These are phyloP conservation scores for Perccottus glenii DNA, from an alignment of 2,113 vertebrate species.

Conservation along the genomic window DNA sequence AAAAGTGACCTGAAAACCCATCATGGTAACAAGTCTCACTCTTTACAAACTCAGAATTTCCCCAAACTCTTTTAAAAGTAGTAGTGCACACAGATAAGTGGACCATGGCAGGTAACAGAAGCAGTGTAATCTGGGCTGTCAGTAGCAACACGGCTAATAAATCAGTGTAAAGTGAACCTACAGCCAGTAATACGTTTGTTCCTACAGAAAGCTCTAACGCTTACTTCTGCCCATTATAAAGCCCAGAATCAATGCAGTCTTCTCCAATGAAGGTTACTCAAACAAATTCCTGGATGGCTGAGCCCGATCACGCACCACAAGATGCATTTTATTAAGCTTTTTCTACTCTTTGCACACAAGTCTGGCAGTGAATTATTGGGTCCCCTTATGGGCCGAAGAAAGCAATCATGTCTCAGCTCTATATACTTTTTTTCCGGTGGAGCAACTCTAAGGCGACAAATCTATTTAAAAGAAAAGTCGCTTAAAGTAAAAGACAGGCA, in stretches of 20 bases:
- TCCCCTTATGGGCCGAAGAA: conserved; percentile 41
- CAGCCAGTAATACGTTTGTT: conserved; percentile 23
- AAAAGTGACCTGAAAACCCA: no score
- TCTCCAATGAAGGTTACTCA: conserved; percentile 14
- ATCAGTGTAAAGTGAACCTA: conserved; percentile 14
- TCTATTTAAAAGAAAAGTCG: conserved; percentile 61
- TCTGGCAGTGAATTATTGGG: conserved; percentile 53
- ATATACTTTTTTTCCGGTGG: neutral
- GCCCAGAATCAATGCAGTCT: no score
- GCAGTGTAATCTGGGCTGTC: conserved; percentile 27
- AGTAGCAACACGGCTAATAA: conserved; percentile 16
- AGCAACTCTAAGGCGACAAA: conserved; percentile 43
- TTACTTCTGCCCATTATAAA: neutral
- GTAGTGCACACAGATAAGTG: conserved; percentile 14
- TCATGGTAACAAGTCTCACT: no score
- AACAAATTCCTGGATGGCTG: conserved; percentile 16
- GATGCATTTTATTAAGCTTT: conserved; percentile 44
- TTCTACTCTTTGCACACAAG: conserved; percentile 35
- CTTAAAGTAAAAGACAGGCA: conserved; percentile 65
- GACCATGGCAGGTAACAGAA: conserved; percentile 31
- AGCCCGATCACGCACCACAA: conserved; percentile 32
- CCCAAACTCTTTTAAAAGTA: no score
- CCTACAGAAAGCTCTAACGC: neutral
- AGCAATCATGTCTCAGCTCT: conserved; percentile 54
- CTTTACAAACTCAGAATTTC: no score